Conservation (phyloP, 2,888 invertebrate species). For the Camptogramma bilineatum region DNA sequence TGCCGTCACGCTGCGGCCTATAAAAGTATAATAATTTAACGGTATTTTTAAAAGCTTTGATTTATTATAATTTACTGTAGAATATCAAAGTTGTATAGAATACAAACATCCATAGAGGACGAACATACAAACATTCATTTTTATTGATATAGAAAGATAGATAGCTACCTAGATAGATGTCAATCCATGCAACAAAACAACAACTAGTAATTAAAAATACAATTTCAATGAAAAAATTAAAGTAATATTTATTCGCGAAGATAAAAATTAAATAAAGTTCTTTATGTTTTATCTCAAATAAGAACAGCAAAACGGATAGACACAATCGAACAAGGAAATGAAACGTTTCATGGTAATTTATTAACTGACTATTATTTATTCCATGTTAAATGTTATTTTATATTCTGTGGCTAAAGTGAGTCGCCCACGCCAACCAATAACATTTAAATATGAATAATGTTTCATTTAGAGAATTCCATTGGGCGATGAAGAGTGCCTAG, state of each 20-base stretch:
- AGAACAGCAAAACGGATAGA: constrained; percentile 28
- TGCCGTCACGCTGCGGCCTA: constrained; percentile 21
- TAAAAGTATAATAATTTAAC: constrained; percentile 26
- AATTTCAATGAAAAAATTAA: background rate
- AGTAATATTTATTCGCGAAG: background rate
- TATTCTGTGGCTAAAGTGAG: constrained; percentile 28
- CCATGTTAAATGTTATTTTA: constrained; percentile 4
- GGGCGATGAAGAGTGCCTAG: constrained; percentile 20
- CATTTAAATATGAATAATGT: constrained; percentile 37
- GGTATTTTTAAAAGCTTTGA: no score
- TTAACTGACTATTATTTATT: constrained; percentile 15
- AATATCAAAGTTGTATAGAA: constrained; percentile 6
- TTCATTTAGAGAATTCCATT: constrained; percentile 32
- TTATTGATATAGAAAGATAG: no score
- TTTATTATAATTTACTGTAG: constrained; percentile 12
- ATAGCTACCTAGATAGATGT: no score
- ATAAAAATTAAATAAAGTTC: constrained; percentile 3
- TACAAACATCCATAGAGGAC: no score
- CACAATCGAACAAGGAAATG: constrained; percentile 35
- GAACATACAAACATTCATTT: no score
- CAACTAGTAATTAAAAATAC: no score
- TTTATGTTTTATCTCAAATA: constrained; percentile 18
- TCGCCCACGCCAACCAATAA: constrained; percentile 34
- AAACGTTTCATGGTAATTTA: constrained; percentile 35
- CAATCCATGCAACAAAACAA: no score